Conservation (phyloP, 2,113 vertebrate genomes). For the Procavia capensis region DNA sequence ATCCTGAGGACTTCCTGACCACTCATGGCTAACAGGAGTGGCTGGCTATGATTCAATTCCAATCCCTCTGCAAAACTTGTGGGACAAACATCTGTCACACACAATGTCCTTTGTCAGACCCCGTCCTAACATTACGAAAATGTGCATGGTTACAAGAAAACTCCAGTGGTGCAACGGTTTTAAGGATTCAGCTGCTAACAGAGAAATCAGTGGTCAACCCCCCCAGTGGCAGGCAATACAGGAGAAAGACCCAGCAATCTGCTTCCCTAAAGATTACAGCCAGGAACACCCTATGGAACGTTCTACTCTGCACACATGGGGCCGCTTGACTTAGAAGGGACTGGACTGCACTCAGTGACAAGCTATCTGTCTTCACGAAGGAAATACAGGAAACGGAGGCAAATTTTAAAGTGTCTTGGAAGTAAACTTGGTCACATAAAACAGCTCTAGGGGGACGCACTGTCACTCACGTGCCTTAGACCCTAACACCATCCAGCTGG, state of each 20-base stretch:
- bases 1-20: too few relatives aligned
- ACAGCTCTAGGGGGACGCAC: not conserved
- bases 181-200: too few relatives aligned
- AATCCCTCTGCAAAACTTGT: not conserved
- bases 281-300: too few relatives aligned
- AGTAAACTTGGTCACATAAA: rapidly evolving
- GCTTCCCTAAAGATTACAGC: too few relatives aligned
- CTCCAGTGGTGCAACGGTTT: not conserved
- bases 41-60: not conserved
- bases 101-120: not conserved
- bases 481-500: not conserved
- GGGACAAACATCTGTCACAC: too few relatives aligned
- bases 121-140: not conserved
- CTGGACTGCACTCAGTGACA: too few relatives aligned
- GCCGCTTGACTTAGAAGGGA: too few relatives aligned
- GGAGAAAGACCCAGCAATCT: too few relatives aligned
- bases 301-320: too few relatives aligned
- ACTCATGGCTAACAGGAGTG: not conserved
- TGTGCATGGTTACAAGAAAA: not conserved
- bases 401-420: too few relatives aligned
- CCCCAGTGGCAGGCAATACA: too few relatives aligned
- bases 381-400: not conserved
- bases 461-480: not conserved
- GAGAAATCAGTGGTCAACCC: too few relatives aligned
- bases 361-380: not conserved